Evolutionary conservation across 2,113 vertebrate species (phyloP), one percentile per base, ranked within the genome.

Genomic region (Passer montanus): DNA sequence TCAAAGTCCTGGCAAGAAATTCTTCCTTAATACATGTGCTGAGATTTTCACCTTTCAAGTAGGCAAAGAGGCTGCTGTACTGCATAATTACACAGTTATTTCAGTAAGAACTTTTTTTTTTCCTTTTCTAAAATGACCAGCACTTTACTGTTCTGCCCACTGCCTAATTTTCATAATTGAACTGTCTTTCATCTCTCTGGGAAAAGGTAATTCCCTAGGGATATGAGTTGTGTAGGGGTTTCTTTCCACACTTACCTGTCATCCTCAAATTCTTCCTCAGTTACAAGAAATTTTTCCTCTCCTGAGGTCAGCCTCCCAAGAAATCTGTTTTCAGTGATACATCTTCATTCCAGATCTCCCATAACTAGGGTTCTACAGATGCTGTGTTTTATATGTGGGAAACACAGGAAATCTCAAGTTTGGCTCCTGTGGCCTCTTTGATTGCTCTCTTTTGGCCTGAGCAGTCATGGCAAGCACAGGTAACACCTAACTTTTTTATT

Each of bases 141-240:
- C 73, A 78, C 39, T 46, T 70, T 18, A 59, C 24, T 59, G 26
- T 79, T 70, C 55, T 79, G 28, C 77, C 79, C 43, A 44, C 58
- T 83, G n/a, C 39, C 56, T 62, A 31, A 35, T 94, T 95, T 90
- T 78, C 43, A 26, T 43, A 94, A 94, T 58, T 94, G 72, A 85
- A 70, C 15, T 7, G 17, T 28, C 20, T 66, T 88, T 88, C 52
- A 75, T 46, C 28, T 56, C 49, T 66, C 24, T 82, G 39, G 70
- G 3, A 53, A 78, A 62, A 85, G 1, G 1, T 31, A 53, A 62
- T 90, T 67, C 79, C 66, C 60, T 39, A 62, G 30, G 43, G 31
- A 43, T 70, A 26, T n/a, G 63, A 75, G 50, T 26, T 1, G 1
- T 58, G n/a, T 10, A 44, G 21, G 23, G 9, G 7, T 28, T 62